These are phyloP conservation scores for Hassar affinis DNA, from an alignment of 2,113 vertebrate species.

Conservation along the genomic window DNA sequence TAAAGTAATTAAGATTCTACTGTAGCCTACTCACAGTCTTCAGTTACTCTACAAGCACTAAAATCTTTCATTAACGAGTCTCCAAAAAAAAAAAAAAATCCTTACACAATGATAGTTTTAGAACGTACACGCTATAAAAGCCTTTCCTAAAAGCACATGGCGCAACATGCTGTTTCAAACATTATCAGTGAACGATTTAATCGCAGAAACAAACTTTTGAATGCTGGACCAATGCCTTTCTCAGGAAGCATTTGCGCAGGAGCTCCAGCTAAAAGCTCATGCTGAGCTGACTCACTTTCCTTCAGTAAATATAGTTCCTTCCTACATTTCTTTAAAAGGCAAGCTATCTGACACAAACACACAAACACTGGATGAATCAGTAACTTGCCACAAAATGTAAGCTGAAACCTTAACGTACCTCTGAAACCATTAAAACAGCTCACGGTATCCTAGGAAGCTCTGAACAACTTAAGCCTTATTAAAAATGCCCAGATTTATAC, in stretches of 20 bases:
- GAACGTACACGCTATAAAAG: neutral
- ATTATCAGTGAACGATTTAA: constrained; percentile 4
- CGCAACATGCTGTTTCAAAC: neutral
- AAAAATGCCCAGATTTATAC: neutral
- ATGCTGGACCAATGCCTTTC: neutral
- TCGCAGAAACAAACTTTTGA: neutral
- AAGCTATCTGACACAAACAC: neutral
- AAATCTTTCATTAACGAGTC: neutral
- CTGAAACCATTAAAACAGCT: neutral
- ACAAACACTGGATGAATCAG: neutral
- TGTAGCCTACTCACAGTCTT: neutral
- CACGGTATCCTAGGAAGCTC: neutral
- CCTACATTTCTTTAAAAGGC: neutral
- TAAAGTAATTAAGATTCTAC: neutral
- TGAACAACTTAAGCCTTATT: neutral
- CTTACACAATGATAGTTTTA: neutral
- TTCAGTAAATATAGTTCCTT: neutral
- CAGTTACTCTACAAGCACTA: neutral
- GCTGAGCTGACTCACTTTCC: constrained; percentile 13
- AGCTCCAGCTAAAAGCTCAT: neutral
- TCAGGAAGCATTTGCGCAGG: neutral
- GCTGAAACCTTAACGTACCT: no score
- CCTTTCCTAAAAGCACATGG: neutral
- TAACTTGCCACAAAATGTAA: neutral
- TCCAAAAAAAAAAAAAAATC: neutral